Percentiles rank a stretch among this genome's conserved stretches.
phyloP scores from a whole-genome alignment of 2,113 vertebrate species.

The Microtus oregoni region DNA sequence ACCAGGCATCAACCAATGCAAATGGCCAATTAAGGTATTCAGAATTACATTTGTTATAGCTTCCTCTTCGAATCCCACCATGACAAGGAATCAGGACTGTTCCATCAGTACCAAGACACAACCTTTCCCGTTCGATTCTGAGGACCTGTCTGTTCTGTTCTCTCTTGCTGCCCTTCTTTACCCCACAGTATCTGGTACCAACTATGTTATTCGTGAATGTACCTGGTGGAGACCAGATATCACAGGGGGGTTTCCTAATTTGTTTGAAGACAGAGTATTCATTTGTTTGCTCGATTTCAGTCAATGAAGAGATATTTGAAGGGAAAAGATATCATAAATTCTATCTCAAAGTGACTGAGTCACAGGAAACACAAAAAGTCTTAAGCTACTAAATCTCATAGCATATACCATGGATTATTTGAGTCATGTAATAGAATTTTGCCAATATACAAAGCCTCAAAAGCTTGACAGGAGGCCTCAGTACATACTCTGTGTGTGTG shows the following conservation, averaged over 20 bases:
- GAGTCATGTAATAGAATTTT: neutral
- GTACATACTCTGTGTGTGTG: neutral
- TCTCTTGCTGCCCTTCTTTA: neutral
- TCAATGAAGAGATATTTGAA: constrained; percentile 37
- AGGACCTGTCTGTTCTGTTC: neutral
- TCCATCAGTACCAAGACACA: neutral
- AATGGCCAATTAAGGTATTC: too few species aligned
- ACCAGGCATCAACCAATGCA: neutral
- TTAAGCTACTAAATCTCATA: neutral
- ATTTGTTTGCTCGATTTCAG: constrained; percentile 45
- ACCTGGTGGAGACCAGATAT: neutral
- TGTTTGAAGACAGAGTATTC: constrained; percentile 39
- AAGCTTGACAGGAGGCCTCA: neutral
- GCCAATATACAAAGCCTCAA: neutral
- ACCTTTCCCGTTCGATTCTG: neutral
- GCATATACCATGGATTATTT: neutral
- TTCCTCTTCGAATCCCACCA: neutral
- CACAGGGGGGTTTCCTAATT: neutral
- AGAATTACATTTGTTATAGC: neutral
- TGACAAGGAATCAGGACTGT: neutral
- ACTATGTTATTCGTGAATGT: constrained; percentile 22
- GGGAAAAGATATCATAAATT: constrained; percentile 25
- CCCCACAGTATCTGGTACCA: neutral
- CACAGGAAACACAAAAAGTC: constrained; percentile 11
- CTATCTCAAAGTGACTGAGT: neutral